Evolutionary conservation across 2,113 vertebrate genomes (phyloP).

Genomic region (Gadus chalcogrammus): DNA sequence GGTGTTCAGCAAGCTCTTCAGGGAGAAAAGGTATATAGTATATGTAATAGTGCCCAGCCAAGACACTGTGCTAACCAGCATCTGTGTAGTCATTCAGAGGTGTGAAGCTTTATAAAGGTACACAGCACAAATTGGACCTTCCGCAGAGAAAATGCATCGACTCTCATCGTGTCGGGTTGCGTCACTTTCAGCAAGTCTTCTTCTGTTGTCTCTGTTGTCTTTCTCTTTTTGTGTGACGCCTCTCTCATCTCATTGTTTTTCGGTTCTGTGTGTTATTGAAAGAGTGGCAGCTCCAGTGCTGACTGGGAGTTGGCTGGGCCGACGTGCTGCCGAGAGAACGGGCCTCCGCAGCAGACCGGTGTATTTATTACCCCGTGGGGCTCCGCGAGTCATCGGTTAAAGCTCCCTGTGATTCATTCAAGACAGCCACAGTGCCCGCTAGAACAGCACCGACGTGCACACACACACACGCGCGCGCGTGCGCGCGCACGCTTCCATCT

Average conservation of each 20-base stretch:
- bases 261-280: constrained; percentile 30
- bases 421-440: constrained; percentile 63
- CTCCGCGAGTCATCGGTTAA: constrained; percentile 58
- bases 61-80: constrained; percentile 70
- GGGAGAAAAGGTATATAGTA: not conserved
- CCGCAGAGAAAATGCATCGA: not conserved
- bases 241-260: constrained; percentile 15
- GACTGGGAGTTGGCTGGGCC: constrained; percentile 29
- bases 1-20: constrained; percentile 10
- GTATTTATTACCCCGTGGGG: constrained; percentile 57
- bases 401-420: constrained; percentile 53
- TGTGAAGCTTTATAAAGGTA: constrained; percentile 64
- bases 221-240: constrained; percentile 27
- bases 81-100: constrained; percentile 52
- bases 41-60: constrained; percentile 35
- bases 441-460: constrained; percentile 46
- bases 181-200: too few relatives aligned
- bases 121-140: constrained; percentile 68
- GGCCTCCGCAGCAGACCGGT: constrained; percentile 7
- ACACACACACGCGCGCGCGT: constrained; percentile 24
- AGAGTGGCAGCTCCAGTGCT: constrained; percentile 20
- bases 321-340: constrained; percentile 34
- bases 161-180: too few relatives aligned
- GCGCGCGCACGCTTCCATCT: constrained; percentile 48
- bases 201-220: too few relatives aligned